Base-by-base conservation (phyloP, 2,113 vertebrate genomes). In the Oncorhynchus tshawytscha region DNA sequence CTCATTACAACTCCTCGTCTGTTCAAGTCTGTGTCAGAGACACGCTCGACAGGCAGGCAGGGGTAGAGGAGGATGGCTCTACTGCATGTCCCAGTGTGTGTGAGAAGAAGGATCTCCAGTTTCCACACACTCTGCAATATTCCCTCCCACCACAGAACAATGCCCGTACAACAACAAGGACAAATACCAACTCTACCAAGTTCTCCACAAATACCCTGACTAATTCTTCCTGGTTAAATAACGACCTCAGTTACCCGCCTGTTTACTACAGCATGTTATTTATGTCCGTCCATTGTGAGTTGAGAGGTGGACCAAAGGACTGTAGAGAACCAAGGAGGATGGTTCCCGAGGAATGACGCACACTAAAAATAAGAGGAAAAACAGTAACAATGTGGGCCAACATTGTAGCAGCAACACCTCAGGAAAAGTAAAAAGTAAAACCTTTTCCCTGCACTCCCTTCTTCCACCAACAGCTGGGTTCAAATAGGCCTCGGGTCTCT, bases 61-160 rank as follows among this genome's bases (percentile, higher is more conserved):
- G 64, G 27, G 5, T 20, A 22, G 15, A 27, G 81, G 59, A 82
- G 29, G 78, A 84, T 57, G 77, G 68, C 81, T 70, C 72, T 70
- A 20, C 6, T 59, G 70, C 39, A 45, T 45, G 39, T 45, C 39
- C 9, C 2, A 45, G 39, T 45, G 39, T 45, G 39, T 45, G 39
- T 45, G 39, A 3, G 39, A 11, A 45, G 70, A 71, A 67, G 51
- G 51, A 16, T 54, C 16, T 60, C 76, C 4, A 62, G 73, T 88
- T 90, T 88, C 77, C 82, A 91, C 77, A 76, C 67, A 75, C 86
- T 39, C 86, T 83, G 81, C 84, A 74, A 25, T 85, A 79, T 84
- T 77, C 84, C 82, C 49, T 9, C 20, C 16, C 57, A 75, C 74
- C 51, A 66, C 48, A 66, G 22, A 16, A 22, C 20, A 4, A 20